Percentiles rank a stretch among this genome's conserved stretches.
These are phyloP conservation scores for Arothron firmamentum DNA, from an alignment of 2,113 vertebrate species.

Conservation along the genomic window DNA sequence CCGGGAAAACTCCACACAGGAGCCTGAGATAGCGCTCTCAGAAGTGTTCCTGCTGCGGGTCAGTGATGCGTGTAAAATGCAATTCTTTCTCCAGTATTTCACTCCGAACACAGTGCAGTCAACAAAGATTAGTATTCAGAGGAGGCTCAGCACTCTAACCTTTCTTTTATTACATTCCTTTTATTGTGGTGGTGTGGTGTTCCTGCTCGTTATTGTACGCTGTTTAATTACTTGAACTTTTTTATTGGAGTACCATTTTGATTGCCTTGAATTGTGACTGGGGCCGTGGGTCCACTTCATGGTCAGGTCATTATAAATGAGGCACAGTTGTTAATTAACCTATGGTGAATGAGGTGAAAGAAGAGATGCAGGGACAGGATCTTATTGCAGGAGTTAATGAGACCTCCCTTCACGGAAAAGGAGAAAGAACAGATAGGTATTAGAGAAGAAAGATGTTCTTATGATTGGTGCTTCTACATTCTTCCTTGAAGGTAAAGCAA, in stretches of 20 bases:
- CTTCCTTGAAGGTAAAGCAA: conserved; percentile 4
- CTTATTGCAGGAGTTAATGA: not conserved
- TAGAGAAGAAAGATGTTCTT: conserved; percentile 1
- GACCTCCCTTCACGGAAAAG: not conserved
- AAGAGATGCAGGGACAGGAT: conserved; percentile 15
- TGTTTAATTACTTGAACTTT: conserved; percentile 43
- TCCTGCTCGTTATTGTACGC: conserved; percentile 19
- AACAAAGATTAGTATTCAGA: conserved; percentile 17
- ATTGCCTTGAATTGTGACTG: conserved; percentile 34
- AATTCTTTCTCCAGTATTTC: conserved; percentile 6
- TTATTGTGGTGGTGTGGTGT: conserved; percentile 5
- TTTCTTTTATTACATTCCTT: conserved; percentile 16
- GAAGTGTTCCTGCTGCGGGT: not conserved
- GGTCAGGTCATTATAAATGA: conserved; percentile 30
- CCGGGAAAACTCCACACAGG: too few relatives aligned
- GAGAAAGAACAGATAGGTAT: conserved; percentile 1
- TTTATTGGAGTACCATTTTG: conserved; percentile 21
- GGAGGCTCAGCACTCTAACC: conserved; percentile 10
- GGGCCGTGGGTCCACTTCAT: not conserved
- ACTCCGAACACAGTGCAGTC: not conserved
- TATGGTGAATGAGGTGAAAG: conserved; percentile 39
- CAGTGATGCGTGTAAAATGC: conserved; percentile 16
- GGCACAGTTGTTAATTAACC: conserved; percentile 45
- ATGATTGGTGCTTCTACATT: conserved; percentile 1
- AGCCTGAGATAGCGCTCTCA: too few relatives aligned